Base-by-base conservation (phyloP, 2,888 invertebrate species). In the Pyrocoelia pectoralis region DNA sequence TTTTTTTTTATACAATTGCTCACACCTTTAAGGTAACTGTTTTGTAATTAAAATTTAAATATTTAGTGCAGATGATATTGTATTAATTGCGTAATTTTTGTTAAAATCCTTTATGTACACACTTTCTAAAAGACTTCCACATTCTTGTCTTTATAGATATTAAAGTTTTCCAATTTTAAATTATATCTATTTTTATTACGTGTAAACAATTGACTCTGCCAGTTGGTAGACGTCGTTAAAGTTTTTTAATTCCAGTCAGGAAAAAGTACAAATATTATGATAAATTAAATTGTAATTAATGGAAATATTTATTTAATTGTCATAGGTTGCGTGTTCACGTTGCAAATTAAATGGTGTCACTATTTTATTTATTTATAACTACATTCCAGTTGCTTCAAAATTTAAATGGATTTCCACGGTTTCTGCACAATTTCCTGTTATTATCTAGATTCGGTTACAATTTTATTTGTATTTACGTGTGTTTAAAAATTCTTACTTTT, bases 11-110 rank as follows among this genome's bases (percentile, higher is more conserved):
- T 28, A 58, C 33, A 33, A n/a, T 33, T 58, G 59, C 46, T 59
- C 59, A 59, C 59, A 46, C 59, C 56, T 50, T 38, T 49, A 56
- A 24, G 50, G 9, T 57, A 57, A 57, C 56, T 57, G 56, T 57
- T 50, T 17, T 46, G 46, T 17, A 46, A 24, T 24, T 24, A 24
- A 46, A n/a, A 33, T 33, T 33, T 33, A 33, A 33, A 33, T 33
- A 33, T 33, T 33, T 33, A 33, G 33, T 33, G 33, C 33, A 33
- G 33, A 33, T 33, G 33, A 8, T 33, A 8, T 33, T 33, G n/a
- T 33, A 24, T 33, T 33, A 33, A n/a, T 33, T 33, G 33, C 33
- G n/a, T 33, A 8, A 33, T 33, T 33, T 33, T 33, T 33, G 2
- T 33, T 33, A 4, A 10, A 33, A 33, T 33, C 8, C 3, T 33